Evolutionary conservation across 2,113 vertebrate genomes (phyloP).

Genomic region (Raphicerus campestris): DNA sequence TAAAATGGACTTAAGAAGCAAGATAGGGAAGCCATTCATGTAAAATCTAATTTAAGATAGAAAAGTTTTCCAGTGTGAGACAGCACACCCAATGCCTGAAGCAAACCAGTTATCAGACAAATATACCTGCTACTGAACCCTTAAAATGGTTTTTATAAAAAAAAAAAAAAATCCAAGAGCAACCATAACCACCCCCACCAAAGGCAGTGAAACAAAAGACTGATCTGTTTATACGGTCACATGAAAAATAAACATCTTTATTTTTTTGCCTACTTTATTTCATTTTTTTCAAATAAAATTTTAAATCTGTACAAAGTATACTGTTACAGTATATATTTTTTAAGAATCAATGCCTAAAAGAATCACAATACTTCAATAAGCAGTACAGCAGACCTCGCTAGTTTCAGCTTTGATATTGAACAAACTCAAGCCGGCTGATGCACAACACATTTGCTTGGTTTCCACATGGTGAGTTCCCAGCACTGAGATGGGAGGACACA

Average conservation of each 20-base stretch:
- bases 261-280: conserved; percentile 87
- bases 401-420: conserved; percentile 78
- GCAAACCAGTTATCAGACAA: conserved; percentile 17
- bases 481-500: conserved; percentile 77
- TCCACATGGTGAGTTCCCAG: conserved; percentile 77
- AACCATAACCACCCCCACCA: conserved; percentile 12
- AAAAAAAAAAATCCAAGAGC: conserved; percentile 30
- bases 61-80: conserved; percentile 69
- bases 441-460: conserved; percentile 76
- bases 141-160: conserved; percentile 20
- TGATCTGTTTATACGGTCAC: conserved; percentile 85
- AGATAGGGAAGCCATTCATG: conserved; percentile 61
- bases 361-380: conserved; percentile 86
- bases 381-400: conserved; percentile 81
- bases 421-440: conserved; percentile 76
- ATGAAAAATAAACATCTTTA: conserved; percentile 88
- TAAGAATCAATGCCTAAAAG: conserved; percentile 84
- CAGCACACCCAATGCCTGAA: conserved; percentile 66
- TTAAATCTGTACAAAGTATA: conserved; percentile 88
- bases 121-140: background rate
- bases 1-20: conserved; percentile 70
- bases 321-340: conserved; percentile 86
- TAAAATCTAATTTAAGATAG: conserved; percentile 64
- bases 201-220: conserved; percentile 83
- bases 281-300: conserved; percentile 85